Base-by-base conservation (phyloP, 2,888 invertebrate genomes). In the Nemotelus nigrinus region DNA sequence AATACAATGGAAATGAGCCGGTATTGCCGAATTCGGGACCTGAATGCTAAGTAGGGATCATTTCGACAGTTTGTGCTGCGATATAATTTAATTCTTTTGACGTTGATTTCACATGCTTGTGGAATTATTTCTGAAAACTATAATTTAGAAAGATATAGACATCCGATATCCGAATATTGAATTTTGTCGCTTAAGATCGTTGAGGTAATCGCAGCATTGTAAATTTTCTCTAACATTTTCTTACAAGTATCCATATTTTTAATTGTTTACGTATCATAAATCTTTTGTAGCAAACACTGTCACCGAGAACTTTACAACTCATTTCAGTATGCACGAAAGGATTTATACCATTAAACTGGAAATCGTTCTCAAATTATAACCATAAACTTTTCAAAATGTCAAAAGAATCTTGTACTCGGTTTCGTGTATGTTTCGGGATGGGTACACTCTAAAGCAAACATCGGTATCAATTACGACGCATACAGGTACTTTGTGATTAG, bases 301-400 rank as follows among this genome's bases (percentile, higher is more conserved):
- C 25, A 25, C 25, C 25, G 53, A 53, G 53, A 53, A 63, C 60
- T 74, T 63, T 50, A 45, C 48, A 63, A 48, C 43, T 41, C 3
- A 43, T 43, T 63, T 74, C 74, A 41, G 74, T 74, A 74, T 74
- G 74, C 74, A 74, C 3, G 74, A 47, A 60, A 74, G 63, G 74
- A 74, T 74, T 74, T 63, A 39, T 41, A 47, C 60, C 41, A 74
- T 74, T 74, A 74, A 74, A 74, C 60, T 74, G 50, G 63, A 74
- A 74, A 74, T 74, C 50, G 74, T 74, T 74, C 44, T 53, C 74
- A 74, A 74, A 74, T 74, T 74, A 74, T 74, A 60, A 48, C 48
- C 74, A 74, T 63, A 74, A 74, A 63, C 39, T 47, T 74, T 55
- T 41, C 70, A 70, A 55, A 70, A 43, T 43, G 67, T 50, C 47